Conservation (phyloP, 2,797 vertebrate genomes). For the Coracias cyanogaster region DNA sequence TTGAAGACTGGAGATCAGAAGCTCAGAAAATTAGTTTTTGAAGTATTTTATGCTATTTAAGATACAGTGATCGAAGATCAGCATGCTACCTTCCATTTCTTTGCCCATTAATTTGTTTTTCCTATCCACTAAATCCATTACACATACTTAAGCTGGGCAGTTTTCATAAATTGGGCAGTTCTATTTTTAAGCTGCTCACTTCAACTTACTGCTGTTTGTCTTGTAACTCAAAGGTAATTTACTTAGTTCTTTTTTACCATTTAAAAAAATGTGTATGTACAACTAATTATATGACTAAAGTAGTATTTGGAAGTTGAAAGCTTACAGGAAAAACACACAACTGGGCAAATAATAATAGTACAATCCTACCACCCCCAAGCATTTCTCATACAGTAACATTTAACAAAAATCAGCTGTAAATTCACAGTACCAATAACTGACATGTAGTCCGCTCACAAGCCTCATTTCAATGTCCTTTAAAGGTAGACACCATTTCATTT, state of each 20-base stretch:
- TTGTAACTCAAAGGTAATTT: neutral
- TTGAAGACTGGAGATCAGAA: neutral
- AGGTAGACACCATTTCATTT: neutral
- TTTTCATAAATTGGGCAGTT: neutral
- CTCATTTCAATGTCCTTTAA: neutral
- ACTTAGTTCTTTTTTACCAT: neutral
- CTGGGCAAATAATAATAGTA: neutral
- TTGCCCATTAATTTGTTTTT: neutral
- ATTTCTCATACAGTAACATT: neutral
- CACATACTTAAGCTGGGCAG: neutral
- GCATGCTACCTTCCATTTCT: neutral
- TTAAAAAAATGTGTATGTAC: neutral
- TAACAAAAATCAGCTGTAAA: neutral
- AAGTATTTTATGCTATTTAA: neutral
- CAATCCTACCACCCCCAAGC: neutral
- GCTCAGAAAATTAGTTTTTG: neutral
- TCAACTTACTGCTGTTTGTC: neutral
- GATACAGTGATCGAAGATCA: neutral
- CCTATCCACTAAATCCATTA: neutral
- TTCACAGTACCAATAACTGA: neutral
- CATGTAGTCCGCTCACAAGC: neutral
- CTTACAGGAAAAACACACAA: neutral
- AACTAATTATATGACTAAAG: neutral
- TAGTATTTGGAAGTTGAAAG: neutral
- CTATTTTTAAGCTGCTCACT: neutral